Evolutionary conservation across 2,888 invertebrate species (phyloP).

Genomic region (Chaitophorus viminalis): DNA sequence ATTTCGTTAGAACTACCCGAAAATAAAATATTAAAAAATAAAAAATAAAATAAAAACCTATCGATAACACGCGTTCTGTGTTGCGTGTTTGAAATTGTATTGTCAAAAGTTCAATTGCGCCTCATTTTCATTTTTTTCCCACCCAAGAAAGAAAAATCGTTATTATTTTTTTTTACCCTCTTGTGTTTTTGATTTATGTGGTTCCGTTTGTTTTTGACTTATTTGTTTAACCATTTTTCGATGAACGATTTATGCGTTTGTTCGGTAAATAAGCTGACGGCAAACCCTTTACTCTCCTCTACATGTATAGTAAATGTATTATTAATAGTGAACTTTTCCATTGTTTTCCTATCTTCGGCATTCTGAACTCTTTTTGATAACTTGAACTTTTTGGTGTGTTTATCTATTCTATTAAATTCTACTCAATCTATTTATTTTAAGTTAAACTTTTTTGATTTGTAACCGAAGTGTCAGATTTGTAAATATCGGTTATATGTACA

Average conservation of each 20-base stretch:
- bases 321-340: background rate
- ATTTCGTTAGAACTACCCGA: conserved; percentile 20
- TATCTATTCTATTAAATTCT: conserved; percentile 2
- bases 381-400: background rate
- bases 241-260: conserved; percentile 38
- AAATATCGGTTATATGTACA: background rate
- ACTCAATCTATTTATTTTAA: background rate
- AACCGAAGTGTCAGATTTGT: background rate
- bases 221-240: conserved; percentile 54
- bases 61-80: conserved; percentile 52
- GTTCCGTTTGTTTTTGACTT: conserved; percentile 51
- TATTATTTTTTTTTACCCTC: conserved; percentile 44
- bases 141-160: conserved; percentile 23
- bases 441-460: conserved; percentile 14
- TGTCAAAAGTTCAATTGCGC: conserved; percentile 58
- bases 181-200: conserved; percentile 54
- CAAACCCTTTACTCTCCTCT: conserved; percentile 18
- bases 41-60: conserved; percentile 29
- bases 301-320: background rate
- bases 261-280: conserved; percentile 20
- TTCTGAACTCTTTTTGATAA: background rate
- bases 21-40: conserved; percentile 47
- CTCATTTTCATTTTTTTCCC: conserved; percentile 49
- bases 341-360: background rate
- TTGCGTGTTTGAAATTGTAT: conserved; percentile 54